Base-by-base conservation (phyloP, 1,140 invertebrate species). In the Holcopasites calliopsidis region DNA sequence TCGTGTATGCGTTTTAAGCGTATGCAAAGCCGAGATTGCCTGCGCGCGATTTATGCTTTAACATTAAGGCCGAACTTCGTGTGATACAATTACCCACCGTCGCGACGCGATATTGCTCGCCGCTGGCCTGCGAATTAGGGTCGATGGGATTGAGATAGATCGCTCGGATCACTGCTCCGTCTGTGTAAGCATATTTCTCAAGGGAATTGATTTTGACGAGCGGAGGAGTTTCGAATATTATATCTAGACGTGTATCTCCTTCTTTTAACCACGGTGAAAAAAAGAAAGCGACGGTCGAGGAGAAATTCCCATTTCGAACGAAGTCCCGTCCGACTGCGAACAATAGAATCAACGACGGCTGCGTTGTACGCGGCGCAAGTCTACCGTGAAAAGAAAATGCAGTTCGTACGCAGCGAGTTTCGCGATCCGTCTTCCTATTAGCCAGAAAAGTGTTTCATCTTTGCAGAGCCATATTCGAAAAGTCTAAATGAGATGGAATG, bases 21-120 rank as follows among this genome's bases (percentile, higher is more conserved):
- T 68, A 72, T 79, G 77, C 73, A 64, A 60, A 60, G n/a, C 35
- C 49, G 50, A 69, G 68, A 76, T 77, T 55, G 61, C 55, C 31
- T 52, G 11, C 3, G 28, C 26, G 35, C 73, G 79, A 82, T 82
- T 80, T 82, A 82, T 76, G 61, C 54, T 66, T 42, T 75, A 69
- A 75, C 31, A 50, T 73, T 42, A 44, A 64, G 49, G 35, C 33
- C n/a, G 21, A 33, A 65, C 65, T 73, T 33, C 70, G 47, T 49
- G 61, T n/a, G 71, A 65, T 66, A 73, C 71, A 65, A 73, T 73
- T 73, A 73, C 70, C 16, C 6, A 1, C n/a, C 44, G n/a, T 33
- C 21, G 33, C 65, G 23, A 31, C 13, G 35, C 16, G 21, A 7
- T 13, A 7, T 7, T 2, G 16, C 21, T 26, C 10, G 33, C 1